Conservation (phyloP, 2,888 invertebrate species). For the Tortrix viridana region DNA sequence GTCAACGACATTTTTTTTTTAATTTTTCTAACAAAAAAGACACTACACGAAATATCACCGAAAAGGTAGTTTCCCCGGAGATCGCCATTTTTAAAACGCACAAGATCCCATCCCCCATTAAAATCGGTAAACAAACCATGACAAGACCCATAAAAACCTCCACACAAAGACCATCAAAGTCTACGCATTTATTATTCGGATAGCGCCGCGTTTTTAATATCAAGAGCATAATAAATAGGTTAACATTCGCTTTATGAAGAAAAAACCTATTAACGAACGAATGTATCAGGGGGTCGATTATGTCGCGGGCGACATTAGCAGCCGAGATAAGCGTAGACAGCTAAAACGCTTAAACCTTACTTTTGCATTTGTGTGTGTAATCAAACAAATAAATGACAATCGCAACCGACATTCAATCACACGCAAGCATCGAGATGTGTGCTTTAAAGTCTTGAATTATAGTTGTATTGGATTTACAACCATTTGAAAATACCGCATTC, state of each 20-base stretch:
- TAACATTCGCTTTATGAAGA: slow-evolving; percentile 83
- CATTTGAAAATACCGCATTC: no score
- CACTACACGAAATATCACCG: not conserved
- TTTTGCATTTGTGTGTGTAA: no score
- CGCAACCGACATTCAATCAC: no score
- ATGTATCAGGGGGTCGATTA: slow-evolving; percentile 72
- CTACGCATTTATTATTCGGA: slow-evolving; percentile 64
- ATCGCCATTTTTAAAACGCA: slow-evolving; percentile 22
- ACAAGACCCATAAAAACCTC: slow-evolving; percentile 55
- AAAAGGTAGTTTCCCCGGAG: slow-evolving; percentile 12
- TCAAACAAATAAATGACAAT: no score
- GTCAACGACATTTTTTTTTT: no score
- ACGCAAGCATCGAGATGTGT: no score
- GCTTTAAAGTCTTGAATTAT: no score
- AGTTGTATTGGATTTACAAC: no score
- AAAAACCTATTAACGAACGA: slow-evolving; percentile 82
- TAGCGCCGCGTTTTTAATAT: slow-evolving; percentile 79
- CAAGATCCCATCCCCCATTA: slow-evolving; percentile 55
- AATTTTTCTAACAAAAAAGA: not conserved
- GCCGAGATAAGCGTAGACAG: not conserved
- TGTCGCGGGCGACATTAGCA: slow-evolving; percentile 33
- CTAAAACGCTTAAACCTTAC: no score
- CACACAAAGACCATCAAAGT: slow-evolving; percentile 65
- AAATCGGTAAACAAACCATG: slow-evolving; percentile 72
- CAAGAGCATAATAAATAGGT: slow-evolving; percentile 81